Percentiles rank a stretch among this genome's conserved stretches.
Conservation (phyloP, 2,888 invertebrate genomes). For the Sminthurides aquaticus region DNA sequence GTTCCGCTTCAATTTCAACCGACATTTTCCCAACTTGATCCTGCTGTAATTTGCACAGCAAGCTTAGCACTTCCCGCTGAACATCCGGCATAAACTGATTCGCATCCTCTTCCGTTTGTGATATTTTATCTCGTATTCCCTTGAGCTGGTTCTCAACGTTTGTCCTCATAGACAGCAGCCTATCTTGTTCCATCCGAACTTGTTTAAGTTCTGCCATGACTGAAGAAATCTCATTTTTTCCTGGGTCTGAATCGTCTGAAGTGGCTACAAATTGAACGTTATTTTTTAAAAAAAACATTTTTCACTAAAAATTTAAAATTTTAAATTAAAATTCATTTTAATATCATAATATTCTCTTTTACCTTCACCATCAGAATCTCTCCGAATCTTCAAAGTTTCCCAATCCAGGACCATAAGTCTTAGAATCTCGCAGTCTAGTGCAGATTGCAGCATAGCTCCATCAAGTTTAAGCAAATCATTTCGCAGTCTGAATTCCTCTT, state of each 20-base stretch:
- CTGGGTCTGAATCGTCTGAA: slow-evolving; percentile 32
- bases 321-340: neutral
- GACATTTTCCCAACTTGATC: slow-evolving; percentile 82
- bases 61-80: slow-evolving; percentile 76
- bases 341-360: slow-evolving; percentile 29
- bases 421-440: slow-evolving; percentile 79
- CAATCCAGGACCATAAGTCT: slow-evolving; percentile 82
- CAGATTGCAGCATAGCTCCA: slow-evolving; percentile 75
- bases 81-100: slow-evolving; percentile 56
- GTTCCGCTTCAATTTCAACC: slow-evolving; percentile 73
- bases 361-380: slow-evolving; percentile 67
- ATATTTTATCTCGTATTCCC: slow-evolving; percentile 67
- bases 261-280: slow-evolving; percentile 10
- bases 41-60: slow-evolving; percentile 86
- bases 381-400: slow-evolving; percentile 46
- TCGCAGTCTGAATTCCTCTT: slow-evolving; percentile 84
- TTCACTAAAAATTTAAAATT: neutral
- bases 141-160: slow-evolving; percentile 75
- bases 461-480: slow-evolving; percentile 74
- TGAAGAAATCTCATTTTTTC: slow-evolving; percentile 36
- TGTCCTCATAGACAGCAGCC: slow-evolving; percentile 66
- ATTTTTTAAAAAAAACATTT: slow-evolving; percentile 5
- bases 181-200: slow-evolving; percentile 62
- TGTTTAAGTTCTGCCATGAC: slow-evolving; percentile 39
- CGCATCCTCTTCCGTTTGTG: slow-evolving; percentile 63